Conservation (phyloP, 2,797 vertebrate genomes). For the Numenius phaeopus region DNA sequence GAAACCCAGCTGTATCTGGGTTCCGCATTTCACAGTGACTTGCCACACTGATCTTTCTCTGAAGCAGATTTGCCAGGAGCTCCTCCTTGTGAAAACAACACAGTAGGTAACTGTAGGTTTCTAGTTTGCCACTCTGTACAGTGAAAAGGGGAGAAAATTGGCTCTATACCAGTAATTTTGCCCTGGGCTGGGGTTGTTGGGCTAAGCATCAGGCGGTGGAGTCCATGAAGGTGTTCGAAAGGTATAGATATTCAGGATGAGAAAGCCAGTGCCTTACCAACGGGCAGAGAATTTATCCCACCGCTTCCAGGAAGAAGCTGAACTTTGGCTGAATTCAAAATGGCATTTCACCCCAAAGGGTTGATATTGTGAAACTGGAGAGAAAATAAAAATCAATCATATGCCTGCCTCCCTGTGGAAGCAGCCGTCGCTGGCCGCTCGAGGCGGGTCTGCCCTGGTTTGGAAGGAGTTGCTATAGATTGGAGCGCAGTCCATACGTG, state of each 20-base stretch:
- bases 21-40: not conserved
- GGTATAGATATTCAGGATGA: not conserved
- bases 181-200: not conserved
- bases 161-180: not conserved
- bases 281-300: not conserved
- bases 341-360: not conserved
- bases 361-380: not conserved
- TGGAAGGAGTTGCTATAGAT: not conserved
- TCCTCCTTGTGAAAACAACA: not conserved
- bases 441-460: not conserved
- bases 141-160: not conserved
- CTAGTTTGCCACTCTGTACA: not conserved
- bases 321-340: not conserved
- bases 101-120: not conserved
- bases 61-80: not conserved
- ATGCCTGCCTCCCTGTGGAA: not conserved
- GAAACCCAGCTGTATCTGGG: not conserved
- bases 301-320: not conserved
- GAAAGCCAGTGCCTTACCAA: fast-evolving
- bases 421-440: fast-evolving
- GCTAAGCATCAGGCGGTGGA: not conserved
- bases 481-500: not conserved
- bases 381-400: not conserved
- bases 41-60: not conserved
- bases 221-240: not conserved